Percentiles rank a stretch among this genome's conserved stretches.
These are phyloP conservation scores for Hylaeus volcanicus DNA, from an alignment of 1,140 invertebrate genomes.

Conservation along the genomic window DNA sequence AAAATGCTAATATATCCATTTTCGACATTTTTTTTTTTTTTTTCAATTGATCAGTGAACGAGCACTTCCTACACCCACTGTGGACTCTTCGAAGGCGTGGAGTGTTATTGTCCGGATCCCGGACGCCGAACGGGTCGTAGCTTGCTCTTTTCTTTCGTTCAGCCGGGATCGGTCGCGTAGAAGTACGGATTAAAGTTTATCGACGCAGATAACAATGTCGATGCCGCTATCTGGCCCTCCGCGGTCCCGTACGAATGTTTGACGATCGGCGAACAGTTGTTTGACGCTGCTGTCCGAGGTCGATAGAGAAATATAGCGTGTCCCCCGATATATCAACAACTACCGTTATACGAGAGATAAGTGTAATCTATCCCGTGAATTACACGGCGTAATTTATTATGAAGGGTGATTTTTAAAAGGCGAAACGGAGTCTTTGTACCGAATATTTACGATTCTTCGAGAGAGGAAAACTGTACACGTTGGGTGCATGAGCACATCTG, in stretches of 20 bases:
- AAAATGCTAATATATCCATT: no score
- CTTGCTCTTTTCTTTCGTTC: not conserved
- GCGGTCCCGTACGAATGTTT: not conserved
- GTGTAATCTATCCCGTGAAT: not conserved
- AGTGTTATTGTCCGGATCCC: not conserved
- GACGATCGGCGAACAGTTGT: slow-evolving; percentile 17
- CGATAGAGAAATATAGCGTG: not conserved
- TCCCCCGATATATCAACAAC: not conserved
- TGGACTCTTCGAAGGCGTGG: no score
- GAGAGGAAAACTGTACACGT: no score
- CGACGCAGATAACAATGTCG: slow-evolving; percentile 14
- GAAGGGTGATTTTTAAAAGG: not conserved
- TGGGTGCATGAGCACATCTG: not conserved
- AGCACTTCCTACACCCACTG: no score
- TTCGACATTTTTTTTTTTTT: no score
- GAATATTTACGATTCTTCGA: no score
- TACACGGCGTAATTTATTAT: not conserved
- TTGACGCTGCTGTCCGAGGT: not conserved
- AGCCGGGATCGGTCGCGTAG: not conserved
- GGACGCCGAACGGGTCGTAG: not conserved
- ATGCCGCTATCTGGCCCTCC: slow-evolving; percentile 1
- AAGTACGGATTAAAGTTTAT: slow-evolving; percentile 43
- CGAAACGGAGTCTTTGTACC: no score
- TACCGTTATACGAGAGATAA: slow-evolving; percentile 12
- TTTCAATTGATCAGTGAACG: no score